Base-by-base conservation (phyloP, 2,113 vertebrate genomes). In the Alouatta palliata region DNA sequence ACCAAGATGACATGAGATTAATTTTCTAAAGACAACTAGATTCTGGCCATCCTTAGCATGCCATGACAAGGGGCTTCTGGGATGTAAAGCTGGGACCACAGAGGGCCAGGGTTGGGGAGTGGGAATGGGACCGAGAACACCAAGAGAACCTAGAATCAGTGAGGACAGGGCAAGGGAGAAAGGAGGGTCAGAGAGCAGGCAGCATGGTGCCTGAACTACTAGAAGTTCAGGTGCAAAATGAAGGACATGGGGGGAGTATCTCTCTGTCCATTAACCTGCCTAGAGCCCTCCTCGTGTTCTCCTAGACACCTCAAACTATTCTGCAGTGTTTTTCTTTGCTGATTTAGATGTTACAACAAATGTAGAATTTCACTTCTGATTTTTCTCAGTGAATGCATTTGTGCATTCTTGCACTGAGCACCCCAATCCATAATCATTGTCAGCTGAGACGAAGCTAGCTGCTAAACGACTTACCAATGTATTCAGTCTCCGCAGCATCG, bases 371-470 rank as follows among this genome's bases (percentile, higher is more conserved):
- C 56, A 16, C 13, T 40, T 76, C 76, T 47, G n/a, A 54, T 40
- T 94, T 94, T 81, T 71, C 58, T 88, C 52, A 52, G 52, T 52
- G 52, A 17, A 52, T 52, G 52, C 68, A 30, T 71, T 87, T 52
- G 20, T 32, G 75, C 73, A 23, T 43, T 32, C 73, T 68, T 70
- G 56, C 75, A 47, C 75, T 23, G 25, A n/a, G 43, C 37, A 47
- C 75, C 37, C 35, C 16, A 47, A 90, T 95, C 96, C 90, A 87
- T 95, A 94, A 91, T 49, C 70, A 88, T 30, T 61, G 64, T 95
- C 95, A 97, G 80, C 25, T 25, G 49, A 73, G 64, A 52, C 9
- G 16, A 83, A 91, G 71, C 87, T 1, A 43, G 45, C 75, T 58
- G 83, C 68, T 89, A 27, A 58, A 9, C 19, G 20, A 58, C 94